Percentiles rank a stretch among this genome's conserved stretches.
Conservation (phyloP, 1,140 invertebrate species). For the Streblospio benedicti region DNA sequence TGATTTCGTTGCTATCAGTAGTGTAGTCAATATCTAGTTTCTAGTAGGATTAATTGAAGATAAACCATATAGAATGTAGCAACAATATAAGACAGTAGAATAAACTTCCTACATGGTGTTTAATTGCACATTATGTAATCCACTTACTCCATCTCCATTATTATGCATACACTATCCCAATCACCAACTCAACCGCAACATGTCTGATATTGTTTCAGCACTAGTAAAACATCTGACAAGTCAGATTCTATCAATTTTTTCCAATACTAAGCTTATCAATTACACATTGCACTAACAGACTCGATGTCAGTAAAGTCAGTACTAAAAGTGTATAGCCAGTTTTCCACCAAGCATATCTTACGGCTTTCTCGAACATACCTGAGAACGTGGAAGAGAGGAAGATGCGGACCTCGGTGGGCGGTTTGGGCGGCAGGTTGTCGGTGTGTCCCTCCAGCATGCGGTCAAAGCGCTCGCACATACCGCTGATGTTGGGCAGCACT, state of each 20-base stretch:
- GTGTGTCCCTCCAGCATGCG: slow-evolving; percentile 28
- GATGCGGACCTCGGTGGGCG: slow-evolving; percentile 33
- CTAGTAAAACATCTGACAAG: not conserved
- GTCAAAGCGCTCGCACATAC: not conserved
- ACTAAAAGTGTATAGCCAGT: no score
- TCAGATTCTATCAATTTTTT: not conserved
- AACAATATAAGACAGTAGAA: not conserved
- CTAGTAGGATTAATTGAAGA: not conserved
- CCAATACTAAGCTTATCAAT: not conserved
- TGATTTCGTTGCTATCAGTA: not conserved
- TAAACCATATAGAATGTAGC: not conserved
- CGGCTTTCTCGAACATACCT: slow-evolving; percentile 27
- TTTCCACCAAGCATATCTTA: no score
- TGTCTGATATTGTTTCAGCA: not conserved
- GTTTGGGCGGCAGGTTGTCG: slow-evolving; percentile 27
- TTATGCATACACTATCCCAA: no score
- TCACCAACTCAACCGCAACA: no score
- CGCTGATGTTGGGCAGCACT: slow-evolving; percentile 5
- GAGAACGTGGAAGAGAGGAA: slow-evolving; percentile 41
- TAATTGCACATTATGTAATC: no score
- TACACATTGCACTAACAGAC: not conserved
- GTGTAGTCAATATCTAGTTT: not conserved
- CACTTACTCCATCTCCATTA: no score
- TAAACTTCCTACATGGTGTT: no score
- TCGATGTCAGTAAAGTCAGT: not conserved